Evolutionary conservation across 2,113 vertebrate species (phyloP).

Genomic region (Xerus inauris): DNA sequence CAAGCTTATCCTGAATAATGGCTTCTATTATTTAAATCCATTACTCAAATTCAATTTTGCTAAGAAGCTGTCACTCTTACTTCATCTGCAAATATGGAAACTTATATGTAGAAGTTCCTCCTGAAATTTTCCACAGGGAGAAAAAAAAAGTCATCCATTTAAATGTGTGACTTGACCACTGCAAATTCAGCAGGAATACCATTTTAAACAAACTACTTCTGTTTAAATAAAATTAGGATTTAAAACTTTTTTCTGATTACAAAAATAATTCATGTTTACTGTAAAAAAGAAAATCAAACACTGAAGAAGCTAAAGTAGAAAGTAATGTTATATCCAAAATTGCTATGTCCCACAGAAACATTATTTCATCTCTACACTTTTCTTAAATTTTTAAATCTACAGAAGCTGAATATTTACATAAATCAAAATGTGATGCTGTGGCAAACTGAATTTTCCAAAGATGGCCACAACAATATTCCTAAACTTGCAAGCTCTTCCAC

Average conservation of each 20-base stretch:
- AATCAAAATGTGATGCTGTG: background rate
- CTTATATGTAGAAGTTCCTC: constrained; percentile 41
- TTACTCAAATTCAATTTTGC: constrained; percentile 65
- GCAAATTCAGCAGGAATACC: constrained; percentile 13
- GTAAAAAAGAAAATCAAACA: background rate
- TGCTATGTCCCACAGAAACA: background rate
- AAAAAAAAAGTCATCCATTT: constrained; percentile 4
- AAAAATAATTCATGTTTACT: constrained; percentile 46
- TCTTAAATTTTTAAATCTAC: background rate
- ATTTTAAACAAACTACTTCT: constrained; percentile 24
- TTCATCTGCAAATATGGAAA: constrained; percentile 65
- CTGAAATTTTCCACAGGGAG: constrained; percentile 51
- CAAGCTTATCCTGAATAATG: constrained; percentile 45
- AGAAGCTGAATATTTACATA: background rate
- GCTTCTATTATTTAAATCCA: constrained; percentile 70
- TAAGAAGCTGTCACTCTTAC: constrained; percentile 65
- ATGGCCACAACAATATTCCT: background rate
- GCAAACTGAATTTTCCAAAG: background rate
- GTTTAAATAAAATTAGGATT: constrained; percentile 12
- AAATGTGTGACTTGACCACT: background rate
- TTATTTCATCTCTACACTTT: background rate
- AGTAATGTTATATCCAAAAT: background rate
- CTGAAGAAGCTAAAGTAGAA: constrained; percentile 23
- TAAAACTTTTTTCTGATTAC: constrained; percentile 14
- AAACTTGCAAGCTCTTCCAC: background rate